Evolutionary conservation across 2,797 vertebrate species (phyloP).

Genomic region (Molossus alvarezi): DNA sequence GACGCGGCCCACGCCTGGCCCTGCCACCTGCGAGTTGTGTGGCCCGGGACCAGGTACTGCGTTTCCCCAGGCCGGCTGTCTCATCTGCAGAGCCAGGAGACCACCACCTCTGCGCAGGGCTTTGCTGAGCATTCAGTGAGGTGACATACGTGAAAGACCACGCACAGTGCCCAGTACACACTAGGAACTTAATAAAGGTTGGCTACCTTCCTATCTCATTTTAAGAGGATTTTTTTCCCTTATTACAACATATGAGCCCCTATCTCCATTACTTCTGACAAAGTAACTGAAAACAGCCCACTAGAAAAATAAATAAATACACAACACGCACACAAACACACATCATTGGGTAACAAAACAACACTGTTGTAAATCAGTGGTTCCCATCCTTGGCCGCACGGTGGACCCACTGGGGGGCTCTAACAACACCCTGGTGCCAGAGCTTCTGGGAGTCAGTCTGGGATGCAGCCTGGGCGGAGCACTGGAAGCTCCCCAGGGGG

Average conservation of each 20-base stretch:
- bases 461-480: background rate
- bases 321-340: background rate
- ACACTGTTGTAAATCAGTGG: background rate
- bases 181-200: background rate
- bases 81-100: background rate
- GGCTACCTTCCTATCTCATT: background rate
- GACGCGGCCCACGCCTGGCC: background rate
- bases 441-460: background rate
- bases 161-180: background rate
- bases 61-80: constrained; percentile 20
- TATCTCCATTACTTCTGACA: constrained; percentile 37
- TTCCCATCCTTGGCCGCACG: background rate
- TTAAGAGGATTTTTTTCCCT: background rate
- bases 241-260: background rate
- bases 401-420: background rate
- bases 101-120: background rate
- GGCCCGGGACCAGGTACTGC: background rate
- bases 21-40: background rate
- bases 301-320: background rate
- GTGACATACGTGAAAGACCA: background rate
- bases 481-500: background rate
- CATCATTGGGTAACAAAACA: background rate
- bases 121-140: background rate
- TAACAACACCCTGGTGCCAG: background rate
- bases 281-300: constrained; percentile 46